Percentiles rank a stretch among this genome's conserved stretches.
Conservation (phyloP, 2,797 vertebrate genomes). For the Leucoraja ocellata region DNA sequence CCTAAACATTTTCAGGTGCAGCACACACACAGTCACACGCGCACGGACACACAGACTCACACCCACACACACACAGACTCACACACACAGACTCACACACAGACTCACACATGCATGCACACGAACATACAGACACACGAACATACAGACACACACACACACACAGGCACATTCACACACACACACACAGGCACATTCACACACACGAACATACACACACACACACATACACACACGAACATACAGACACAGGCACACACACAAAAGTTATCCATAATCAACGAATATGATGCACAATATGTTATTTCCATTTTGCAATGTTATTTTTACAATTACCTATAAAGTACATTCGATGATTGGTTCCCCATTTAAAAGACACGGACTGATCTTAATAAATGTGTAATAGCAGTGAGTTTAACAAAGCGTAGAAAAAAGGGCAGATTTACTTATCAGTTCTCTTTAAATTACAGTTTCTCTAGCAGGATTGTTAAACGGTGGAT, state of each 20-base stretch:
- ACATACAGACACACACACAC: too few relatives aligned
- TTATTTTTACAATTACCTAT: neutral
- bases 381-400: neutral
- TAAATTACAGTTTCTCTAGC: neutral
- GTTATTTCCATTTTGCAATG: neutral
- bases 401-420: neutral
- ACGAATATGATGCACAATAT: neutral
- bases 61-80: too few relatives aligned
- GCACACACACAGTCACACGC: too few relatives aligned
- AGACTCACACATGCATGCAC: neutral
- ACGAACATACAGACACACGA: too few relatives aligned
- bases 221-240: too few relatives aligned
- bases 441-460: conserved; percentile 3
- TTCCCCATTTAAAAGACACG: neutral
- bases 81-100: too few relatives aligned
- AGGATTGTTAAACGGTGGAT: neutral
- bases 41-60: too few relatives aligned
- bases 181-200: neutral
- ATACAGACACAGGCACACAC: too few relatives aligned
- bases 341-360: neutral
- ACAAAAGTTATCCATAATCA: neutral
- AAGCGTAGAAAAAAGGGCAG: neutral
- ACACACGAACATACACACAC: too few relatives aligned
- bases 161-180: too few relatives aligned
- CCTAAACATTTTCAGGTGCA: neutral